Evolutionary conservation across 1,140 invertebrate genomes (phyloP).

Genomic region (Drosophila navojoa): DNA sequence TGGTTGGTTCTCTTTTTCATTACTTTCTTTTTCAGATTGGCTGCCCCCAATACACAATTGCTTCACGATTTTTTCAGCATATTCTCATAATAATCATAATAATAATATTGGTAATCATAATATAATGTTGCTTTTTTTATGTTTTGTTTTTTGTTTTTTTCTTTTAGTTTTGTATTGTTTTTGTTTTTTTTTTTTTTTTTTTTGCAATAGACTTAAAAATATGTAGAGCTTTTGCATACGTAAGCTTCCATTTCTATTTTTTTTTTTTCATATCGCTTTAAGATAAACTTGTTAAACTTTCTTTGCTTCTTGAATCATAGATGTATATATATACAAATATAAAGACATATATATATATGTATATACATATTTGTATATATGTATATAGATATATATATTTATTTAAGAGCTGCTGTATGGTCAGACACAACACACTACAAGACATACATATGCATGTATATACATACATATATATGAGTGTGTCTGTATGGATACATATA

Average conservation of each 20-base stretch:
- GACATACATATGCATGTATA: too few relatives aligned
- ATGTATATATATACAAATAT: too few relatives aligned
- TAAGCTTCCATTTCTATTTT: constrained; percentile 41
- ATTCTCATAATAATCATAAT: constrained; percentile 77
- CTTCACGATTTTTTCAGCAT: constrained; percentile 84
- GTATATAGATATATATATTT: too few relatives aligned
- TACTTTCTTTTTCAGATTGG: constrained; percentile 77
- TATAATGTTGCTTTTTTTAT: constrained; percentile 57
- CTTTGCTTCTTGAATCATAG: constrained; percentile 1
- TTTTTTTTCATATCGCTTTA: constrained; percentile 48
- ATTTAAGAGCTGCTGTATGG: too few relatives aligned
- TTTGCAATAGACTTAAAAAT: constrained; percentile 57
- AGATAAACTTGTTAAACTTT: constrained; percentile 53
- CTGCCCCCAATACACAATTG: constrained; percentile 84
- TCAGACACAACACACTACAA: too few relatives aligned
- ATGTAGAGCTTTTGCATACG: constrained; percentile 46
- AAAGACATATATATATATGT: too few relatives aligned
- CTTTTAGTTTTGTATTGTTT: constrained; percentile 43
- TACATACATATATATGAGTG: too few relatives aligned
- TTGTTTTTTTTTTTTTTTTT: constrained; percentile 32
- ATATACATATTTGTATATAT: too few relatives aligned
- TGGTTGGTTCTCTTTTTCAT: constrained; percentile 22
- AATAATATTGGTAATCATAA: constrained; percentile 72
- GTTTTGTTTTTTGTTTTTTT: constrained; percentile 40
- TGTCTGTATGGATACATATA: too few relatives aligned